phyloP scores from a whole-genome alignment of 2,113 vertebrate species.

The Phoenicopterus ruber region DNA sequence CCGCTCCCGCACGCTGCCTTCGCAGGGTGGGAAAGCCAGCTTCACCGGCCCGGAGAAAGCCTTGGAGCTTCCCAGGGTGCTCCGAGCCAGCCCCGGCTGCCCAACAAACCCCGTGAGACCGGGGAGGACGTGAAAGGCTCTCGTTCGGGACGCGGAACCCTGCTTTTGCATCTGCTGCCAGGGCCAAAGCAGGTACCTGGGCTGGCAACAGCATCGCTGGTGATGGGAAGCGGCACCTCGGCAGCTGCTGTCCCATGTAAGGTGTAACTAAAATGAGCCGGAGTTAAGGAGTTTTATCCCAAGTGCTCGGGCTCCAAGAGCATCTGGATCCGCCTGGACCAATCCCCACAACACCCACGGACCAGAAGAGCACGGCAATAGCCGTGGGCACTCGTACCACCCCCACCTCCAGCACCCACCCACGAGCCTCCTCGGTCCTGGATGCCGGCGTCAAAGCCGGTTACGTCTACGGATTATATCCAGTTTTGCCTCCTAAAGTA shows the following conservation, averaged over 20 bases:
- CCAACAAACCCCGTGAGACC: no score
- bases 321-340: background rate
- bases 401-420: background rate
- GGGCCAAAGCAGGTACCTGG: background rate
- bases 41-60: background rate
- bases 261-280: background rate
- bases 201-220: no score
- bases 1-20: background rate
- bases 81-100: background rate
- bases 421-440: background rate
- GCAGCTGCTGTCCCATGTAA: background rate
- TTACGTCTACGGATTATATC: no score
- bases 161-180: background rate
- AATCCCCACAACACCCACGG: background rate
- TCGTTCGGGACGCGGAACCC: background rate
- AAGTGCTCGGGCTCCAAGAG: background rate
- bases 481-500: background rate
- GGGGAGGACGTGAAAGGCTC: fast-evolving
- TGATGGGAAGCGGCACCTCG: background rate
- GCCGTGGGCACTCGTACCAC: background rate
- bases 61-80: background rate
- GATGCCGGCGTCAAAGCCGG: background rate
- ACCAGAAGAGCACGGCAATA: background rate
- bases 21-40: background rate
- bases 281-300: background rate